phyloP scores from a whole-genome alignment of 64 coral and sea anemone genomes.

The Pachyseris speciosa region DNA sequence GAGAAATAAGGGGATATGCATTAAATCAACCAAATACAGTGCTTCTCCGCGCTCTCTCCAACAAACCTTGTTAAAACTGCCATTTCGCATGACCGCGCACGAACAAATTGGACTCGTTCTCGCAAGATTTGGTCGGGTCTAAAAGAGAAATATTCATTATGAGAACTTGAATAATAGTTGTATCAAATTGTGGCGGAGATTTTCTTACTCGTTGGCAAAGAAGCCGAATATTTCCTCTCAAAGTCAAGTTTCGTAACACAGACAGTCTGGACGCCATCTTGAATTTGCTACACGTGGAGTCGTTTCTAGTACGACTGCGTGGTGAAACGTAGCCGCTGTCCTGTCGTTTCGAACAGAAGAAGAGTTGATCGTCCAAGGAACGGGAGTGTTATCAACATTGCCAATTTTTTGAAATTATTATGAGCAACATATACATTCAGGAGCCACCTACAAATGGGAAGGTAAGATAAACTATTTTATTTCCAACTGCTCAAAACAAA shows the following conservation, averaged over 20 bases:
- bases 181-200: neutral
- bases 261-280: constrained; percentile 54
- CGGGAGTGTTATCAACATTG: too few species aligned
- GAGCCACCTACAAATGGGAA: constrained; percentile 98
- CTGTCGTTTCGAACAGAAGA: too few species aligned
- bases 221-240: neutral
- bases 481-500: too few species aligned
- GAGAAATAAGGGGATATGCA: neutral
- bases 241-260: constrained; percentile 19
- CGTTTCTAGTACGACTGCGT: neutral
- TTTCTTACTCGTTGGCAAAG: constrained; percentile 1
- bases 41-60: neutral
- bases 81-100: neutral
- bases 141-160: neutral
- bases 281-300: constrained; percentile 50
- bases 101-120: neutral
- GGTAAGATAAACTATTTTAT: constrained; percentile 67
- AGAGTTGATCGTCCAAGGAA: neutral
- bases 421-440: constrained; percentile 99
- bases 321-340: neutral
- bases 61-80: neutral
- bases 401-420: constrained; percentile 8
- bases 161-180: neutral
- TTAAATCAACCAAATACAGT: neutral
- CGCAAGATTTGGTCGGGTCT: constrained; percentile 6